Evolutionary conservation across 2,888 invertebrate genomes (phyloP), one percentile per base, ranked within the genome.

Genomic region (Agrotis clavis): DNA sequence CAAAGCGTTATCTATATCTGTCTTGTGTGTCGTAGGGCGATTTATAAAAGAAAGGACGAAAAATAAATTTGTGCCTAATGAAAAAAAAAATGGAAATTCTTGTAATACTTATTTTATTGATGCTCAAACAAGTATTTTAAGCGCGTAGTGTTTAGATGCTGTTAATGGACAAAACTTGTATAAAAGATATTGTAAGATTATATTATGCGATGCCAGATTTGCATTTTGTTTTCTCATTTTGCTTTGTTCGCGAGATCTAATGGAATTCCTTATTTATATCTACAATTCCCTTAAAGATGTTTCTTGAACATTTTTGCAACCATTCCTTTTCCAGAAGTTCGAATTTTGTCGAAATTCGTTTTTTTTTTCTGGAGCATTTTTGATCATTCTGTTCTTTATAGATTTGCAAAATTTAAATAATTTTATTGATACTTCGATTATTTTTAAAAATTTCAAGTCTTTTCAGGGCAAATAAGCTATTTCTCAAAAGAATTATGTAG

Each of bases 81-180:
- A 85, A 92, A 90, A 91, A 90, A 92, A 91, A 90, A 92, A 90
- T 90, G 90, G 83, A 90, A 93, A 88, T 91, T 91, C 88, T 89
- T 90, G 84, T 88, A 84, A 88, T 77, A 81, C 83, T 83, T 92
- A 93, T 92, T 92, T 94, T 95, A 95, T 94, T 93, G 90, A 95
- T 94, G 96, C 96, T 96, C 96, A 96, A 96, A 88, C 89, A 90
- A 92, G 92, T 91, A 89, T 90, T 92, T 90, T 96, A 96, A 96
- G 95, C 94, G 90, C 90, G 93, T 96, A 95, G 95, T 93, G 88
- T 84, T 90, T 94, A 95, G 94, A 93, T 90, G 94, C 94, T 93
- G 93, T 92, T 93, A 84, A 91, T 90, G 90, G 88, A 79, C 77
- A 88, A 90, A 82, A 80, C 86, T 81, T 86, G 77, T 87, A 85